Evolutionary conservation across 2,888 invertebrate genomes (phyloP).

Genomic region (Lochmaea capreae): DNA sequence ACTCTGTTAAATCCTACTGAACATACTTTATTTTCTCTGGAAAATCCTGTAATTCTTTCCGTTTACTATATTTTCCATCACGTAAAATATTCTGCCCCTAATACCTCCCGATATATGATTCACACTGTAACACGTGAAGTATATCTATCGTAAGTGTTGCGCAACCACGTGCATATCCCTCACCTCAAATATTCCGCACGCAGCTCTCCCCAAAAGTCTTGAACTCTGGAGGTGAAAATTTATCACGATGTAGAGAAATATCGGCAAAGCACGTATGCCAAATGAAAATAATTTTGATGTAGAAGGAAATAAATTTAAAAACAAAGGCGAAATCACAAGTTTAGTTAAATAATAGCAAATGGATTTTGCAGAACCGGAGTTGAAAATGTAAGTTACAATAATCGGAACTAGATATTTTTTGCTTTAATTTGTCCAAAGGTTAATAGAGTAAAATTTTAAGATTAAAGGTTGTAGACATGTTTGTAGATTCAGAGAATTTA

Average conservation of each 20-base stretch:
- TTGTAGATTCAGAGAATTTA: too few species aligned
- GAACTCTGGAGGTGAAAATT: constrained; percentile 28
- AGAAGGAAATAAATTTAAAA: neutral
- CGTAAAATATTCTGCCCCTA: too few species aligned
- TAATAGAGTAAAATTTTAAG: too few species aligned
- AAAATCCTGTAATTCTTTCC: too few species aligned
- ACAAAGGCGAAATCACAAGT: constrained; percentile 8
- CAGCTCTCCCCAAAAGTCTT: constrained; percentile 12
- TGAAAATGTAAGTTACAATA: neutral
- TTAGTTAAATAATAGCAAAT: neutral
- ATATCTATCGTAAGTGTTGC: too few species aligned
- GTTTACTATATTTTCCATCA: too few species aligned
- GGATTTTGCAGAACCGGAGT: constrained; percentile 5
- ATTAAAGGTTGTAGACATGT: too few species aligned
- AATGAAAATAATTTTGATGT: constrained; percentile 3
- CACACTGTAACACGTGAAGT: constrained; percentile 6
- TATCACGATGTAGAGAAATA: constrained; percentile 1
- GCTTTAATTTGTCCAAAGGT: too few species aligned
- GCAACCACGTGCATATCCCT: constrained; percentile 18
- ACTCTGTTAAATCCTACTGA: too few species aligned
- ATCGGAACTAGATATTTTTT: too few species aligned
- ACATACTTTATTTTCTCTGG: too few species aligned
- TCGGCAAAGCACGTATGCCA: neutral
- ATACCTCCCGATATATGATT: neutral
- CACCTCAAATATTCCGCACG: constrained; percentile 15